Evolutionary conservation across 92 coral and sea anemone genomes (phyloP).

Genomic region (Pocillopora meandrina): DNA sequence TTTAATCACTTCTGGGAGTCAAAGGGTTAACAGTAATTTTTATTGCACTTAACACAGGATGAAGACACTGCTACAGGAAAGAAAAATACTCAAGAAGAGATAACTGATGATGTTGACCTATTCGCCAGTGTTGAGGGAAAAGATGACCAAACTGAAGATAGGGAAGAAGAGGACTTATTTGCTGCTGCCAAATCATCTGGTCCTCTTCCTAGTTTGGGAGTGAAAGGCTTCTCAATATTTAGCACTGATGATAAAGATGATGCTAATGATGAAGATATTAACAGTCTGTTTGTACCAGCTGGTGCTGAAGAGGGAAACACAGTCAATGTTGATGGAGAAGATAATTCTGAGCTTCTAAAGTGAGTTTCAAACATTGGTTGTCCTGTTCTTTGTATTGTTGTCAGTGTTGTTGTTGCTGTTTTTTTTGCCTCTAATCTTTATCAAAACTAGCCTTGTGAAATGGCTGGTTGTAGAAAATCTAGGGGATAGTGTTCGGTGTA

Average conservation of each 20-base stretch:
- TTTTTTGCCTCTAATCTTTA: too few species aligned
- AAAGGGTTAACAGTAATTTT: too few species aligned
- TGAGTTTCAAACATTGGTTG: constrained; percentile 17
- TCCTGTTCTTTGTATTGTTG: background rate
- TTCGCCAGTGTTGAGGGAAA: constrained; percentile 68
- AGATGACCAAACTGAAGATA: constrained; percentile 40
- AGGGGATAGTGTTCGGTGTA: too few species aligned
- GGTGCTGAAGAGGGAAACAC: constrained; percentile 66
- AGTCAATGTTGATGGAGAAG: constrained; percentile 56
- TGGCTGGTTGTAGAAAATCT: too few species aligned
- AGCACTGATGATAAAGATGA: constrained; percentile 64
- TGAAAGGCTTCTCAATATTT: constrained; percentile 62
- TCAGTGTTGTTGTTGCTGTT: background rate
- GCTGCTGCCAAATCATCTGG: constrained; percentile 37
- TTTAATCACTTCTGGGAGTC: too few species aligned
- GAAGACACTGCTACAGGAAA: constrained; percentile 15
- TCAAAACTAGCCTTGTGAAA: background rate
- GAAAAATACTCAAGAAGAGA: constrained; percentile 43
- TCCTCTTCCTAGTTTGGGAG: background rate
- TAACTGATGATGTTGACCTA: constrained; percentile 73
- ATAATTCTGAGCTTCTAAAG: constrained; percentile 88
- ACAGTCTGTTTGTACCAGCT: constrained; percentile 85
- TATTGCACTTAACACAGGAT: background rate
- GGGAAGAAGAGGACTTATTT: constrained; percentile 54
- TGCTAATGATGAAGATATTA: constrained; percentile 58